These are phyloP conservation scores for Ceratina australensis DNA, from an alignment of 1,140 invertebrate species.

Conservation along the genomic window DNA sequence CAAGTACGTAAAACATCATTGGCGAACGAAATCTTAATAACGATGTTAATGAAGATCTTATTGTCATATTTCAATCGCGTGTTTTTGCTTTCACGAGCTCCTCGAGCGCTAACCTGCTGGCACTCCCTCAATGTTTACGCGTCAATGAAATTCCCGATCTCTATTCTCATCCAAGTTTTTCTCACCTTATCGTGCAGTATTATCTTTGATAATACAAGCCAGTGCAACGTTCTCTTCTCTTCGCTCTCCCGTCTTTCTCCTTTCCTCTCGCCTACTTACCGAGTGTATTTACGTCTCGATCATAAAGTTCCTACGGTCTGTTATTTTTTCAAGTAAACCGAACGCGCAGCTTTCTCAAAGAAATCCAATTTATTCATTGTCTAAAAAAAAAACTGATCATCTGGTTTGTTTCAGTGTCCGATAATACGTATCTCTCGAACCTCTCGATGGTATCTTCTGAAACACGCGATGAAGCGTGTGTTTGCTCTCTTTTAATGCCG, in stretches of 20 bases:
- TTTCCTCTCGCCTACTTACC: constrained; percentile 33
- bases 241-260: constrained; percentile 25
- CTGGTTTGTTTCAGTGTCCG: background rate
- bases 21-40: no score
- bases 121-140: background rate
- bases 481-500: background rate
- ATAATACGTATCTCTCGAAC: background rate
- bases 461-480: background rate
- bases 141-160: background rate
- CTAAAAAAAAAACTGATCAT: background rate
- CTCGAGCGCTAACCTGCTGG: background rate
- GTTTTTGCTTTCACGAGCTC: background rate
- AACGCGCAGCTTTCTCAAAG: background rate
- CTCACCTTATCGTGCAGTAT: background rate
- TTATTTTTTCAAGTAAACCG: constrained; percentile 45
- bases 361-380: background rate
- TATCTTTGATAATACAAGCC: constrained; percentile 3
- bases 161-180: no score
- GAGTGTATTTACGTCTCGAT: constrained; percentile 52
- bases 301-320: constrained; percentile 40
- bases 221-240: constrained; percentile 12
- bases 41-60: no score
- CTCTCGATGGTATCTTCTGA: background rate
- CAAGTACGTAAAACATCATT: no score
- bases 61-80: background rate